Evolutionary conservation across 2,888 invertebrate species (phyloP).

Genomic region (Nemotelus pantherinus): DNA sequence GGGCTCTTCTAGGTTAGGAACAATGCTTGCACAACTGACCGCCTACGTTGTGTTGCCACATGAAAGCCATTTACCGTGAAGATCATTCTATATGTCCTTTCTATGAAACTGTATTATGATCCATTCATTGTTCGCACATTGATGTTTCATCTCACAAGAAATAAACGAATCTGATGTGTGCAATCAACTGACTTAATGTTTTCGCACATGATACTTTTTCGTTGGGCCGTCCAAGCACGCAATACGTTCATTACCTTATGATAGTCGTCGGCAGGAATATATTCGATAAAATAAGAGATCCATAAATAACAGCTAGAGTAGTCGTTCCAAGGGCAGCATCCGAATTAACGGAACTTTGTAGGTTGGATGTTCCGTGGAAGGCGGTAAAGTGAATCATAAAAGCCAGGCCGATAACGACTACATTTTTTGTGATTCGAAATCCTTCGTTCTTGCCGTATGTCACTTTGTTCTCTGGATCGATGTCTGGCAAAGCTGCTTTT

Average conservation of each 20-base stretch:
- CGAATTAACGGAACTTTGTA: conserved; percentile 86
- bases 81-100: no score
- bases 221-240: background rate
- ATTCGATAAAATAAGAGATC: conserved; percentile 87
- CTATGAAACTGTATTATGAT: no score
- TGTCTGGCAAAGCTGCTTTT: background rate
- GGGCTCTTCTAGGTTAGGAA: no score
- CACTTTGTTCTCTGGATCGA: conserved; percentile 8
- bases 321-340: conserved; percentile 84
- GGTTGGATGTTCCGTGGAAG: conserved; percentile 85
- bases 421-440: conserved; percentile 84
- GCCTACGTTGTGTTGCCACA: no score
- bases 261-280: conserved; percentile 86
- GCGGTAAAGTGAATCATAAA: conserved; percentile 95
- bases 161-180: background rate
- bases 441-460: conserved; percentile 71
- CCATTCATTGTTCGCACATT: background rate
- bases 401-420: conserved; percentile 83
- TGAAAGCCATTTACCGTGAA: no score
- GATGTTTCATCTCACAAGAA: background rate
- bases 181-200: conserved; percentile 26
- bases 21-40: no score
- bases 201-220: background rate
- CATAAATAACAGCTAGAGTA: conserved; percentile 86
- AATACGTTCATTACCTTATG: conserved; percentile 72